phyloP scores from a whole-genome alignment of 1,140 invertebrate species.

The Metaphire vulgaris region DNA sequence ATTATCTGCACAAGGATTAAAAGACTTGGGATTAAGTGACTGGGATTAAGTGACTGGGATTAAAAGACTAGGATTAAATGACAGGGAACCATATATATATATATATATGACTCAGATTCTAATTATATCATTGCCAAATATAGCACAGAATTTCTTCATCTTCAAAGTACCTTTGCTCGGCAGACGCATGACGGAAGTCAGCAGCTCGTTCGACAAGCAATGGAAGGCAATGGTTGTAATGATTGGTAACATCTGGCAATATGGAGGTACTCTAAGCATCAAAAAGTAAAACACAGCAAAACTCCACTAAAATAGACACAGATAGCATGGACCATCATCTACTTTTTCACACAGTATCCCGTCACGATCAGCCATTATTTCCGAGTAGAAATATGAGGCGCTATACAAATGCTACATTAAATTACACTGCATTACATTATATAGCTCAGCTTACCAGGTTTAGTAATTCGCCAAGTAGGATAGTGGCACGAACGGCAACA shows the following conservation, averaged over 20 bases:
- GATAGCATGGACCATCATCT: background rate
- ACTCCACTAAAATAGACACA: too few relatives aligned
- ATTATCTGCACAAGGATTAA: too few relatives aligned
- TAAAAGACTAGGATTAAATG: too few relatives aligned
- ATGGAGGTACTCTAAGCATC: slow-evolving; percentile 58
- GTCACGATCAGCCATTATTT: background rate
- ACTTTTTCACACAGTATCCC: background rate
- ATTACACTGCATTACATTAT: too few relatives aligned
- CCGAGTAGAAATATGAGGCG: too few relatives aligned
- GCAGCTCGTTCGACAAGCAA: slow-evolving; percentile 70
- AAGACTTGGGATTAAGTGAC: too few relatives aligned
- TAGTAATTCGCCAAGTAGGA: slow-evolving; percentile 77
- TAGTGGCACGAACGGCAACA: slow-evolving; percentile 80
- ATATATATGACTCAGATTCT: too few relatives aligned
- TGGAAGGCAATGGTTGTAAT: slow-evolving; percentile 72
- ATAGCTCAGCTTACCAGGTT: slow-evolving; percentile 68
- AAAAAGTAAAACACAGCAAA: slow-evolving; percentile 11
- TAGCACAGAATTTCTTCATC: too few relatives aligned
- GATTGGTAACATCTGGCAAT: slow-evolving; percentile 74
- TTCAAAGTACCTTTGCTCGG: slow-evolving; percentile 47
- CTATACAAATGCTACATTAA: too few relatives aligned
- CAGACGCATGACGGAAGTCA: slow-evolving; percentile 38
- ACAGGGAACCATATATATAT: too few relatives aligned
- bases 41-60: too few relatives aligned
- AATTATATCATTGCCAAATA: too few relatives aligned